Conservation (phyloP, 1,140 invertebrate species). For the Aphaenogaster ashmeadi region DNA sequence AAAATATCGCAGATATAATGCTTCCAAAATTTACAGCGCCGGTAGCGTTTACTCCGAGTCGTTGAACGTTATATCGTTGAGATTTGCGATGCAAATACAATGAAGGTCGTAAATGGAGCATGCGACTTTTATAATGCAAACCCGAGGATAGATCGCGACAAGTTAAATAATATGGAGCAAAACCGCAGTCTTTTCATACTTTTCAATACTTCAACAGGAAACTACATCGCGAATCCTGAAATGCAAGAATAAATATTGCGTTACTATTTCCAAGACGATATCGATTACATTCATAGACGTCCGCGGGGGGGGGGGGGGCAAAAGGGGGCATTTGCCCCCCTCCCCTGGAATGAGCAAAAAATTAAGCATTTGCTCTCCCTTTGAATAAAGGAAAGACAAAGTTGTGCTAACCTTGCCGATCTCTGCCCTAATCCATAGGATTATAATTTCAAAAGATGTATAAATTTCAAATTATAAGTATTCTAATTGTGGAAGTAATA, state of each 20-base stretch:
- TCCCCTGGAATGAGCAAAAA: no score
- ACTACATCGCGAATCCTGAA: not conserved
- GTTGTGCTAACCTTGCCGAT: no score
- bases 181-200: not conserved
- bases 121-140: not conserved
- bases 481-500: no score
- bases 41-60: not conserved
- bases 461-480: no score
- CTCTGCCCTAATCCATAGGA: no score
- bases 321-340: no score
- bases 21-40: constrained; percentile 11
- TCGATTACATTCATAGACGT: not conserved
- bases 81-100: constrained; percentile 36
- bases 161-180: not conserved
- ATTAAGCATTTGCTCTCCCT: no score
- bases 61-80: constrained; percentile 41
- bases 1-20: not conserved
- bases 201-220: not conserved
- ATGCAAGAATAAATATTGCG: constrained; percentile 14
- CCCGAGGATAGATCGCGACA: not conserved
- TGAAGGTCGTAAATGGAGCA: not conserved
- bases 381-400: no score
- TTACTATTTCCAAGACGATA: not conserved
- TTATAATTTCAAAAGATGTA: no score
- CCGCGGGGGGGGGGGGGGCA: no score